These are phyloP conservation scores for Melanogrammus aeglefinus DNA, from an alignment of 2,797 vertebrate genomes.

Conservation along the genomic window DNA sequence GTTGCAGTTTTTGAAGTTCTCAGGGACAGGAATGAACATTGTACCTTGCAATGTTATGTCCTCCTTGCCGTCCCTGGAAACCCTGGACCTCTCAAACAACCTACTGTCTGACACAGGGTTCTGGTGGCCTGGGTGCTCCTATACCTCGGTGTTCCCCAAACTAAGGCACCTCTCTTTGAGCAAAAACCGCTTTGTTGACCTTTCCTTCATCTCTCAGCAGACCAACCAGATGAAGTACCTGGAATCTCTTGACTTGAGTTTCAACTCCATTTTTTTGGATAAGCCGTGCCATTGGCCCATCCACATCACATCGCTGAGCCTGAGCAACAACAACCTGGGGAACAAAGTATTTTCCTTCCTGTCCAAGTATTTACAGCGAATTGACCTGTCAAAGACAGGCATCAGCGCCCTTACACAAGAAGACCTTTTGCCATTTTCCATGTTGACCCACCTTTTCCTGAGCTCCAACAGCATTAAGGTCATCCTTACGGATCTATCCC, in stretches of 20 bases:
- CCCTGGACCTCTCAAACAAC: slow-evolving; percentile 63
- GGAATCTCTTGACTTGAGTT: slow-evolving; percentile 76
- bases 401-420: slow-evolving; percentile 65
- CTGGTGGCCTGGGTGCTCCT: slow-evolving; percentile 55
- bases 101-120: slow-evolving; percentile 58
- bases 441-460: slow-evolving; percentile 73
- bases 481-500: slow-evolving; percentile 65
- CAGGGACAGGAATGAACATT: slow-evolving; percentile 63
- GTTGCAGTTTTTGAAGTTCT: slow-evolving; percentile 60
- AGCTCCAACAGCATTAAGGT: slow-evolving; percentile 75
- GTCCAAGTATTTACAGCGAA: slow-evolving; percentile 64
- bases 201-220: slow-evolving; percentile 50
- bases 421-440: slow-evolving; percentile 48
- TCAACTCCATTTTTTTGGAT: slow-evolving; percentile 65
- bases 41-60: slow-evolving; percentile 60
- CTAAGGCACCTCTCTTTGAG: slow-evolving; percentile 53
- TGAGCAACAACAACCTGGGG: slow-evolving; percentile 75
- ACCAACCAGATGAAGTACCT: slow-evolving; percentile 69
- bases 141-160: slow-evolving; percentile 50
- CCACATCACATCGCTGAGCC: slow-evolving; percentile 67
- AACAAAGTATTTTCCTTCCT: slow-evolving; percentile 74
- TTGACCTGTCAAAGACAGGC: slow-evolving; percentile 76
- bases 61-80: slow-evolving; percentile 51
- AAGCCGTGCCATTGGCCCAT: slow-evolving; percentile 66
- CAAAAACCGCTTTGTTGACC: slow-evolving; percentile 55